Evolutionary conservation across 2,797 vertebrate species (phyloP).

Genomic region (Cossypha caffra): DNA sequence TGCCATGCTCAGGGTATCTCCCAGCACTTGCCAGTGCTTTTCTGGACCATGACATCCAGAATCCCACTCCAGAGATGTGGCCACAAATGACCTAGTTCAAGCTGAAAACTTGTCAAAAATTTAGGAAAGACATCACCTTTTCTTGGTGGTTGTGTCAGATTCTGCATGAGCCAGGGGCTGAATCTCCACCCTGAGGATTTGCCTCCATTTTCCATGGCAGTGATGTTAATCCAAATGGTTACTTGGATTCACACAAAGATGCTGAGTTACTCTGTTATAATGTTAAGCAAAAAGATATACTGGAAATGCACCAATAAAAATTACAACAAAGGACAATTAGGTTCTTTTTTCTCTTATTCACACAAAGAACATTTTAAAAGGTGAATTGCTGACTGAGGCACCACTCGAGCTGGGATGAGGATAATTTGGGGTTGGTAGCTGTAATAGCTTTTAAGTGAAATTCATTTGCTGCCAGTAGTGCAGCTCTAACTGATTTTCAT

Average conservation of each 20-base stretch:
- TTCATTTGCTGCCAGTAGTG: conserved; percentile 11
- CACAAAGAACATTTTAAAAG: conserved; percentile 33
- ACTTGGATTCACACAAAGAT: not conserved
- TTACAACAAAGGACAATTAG: not conserved
- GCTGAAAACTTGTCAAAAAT: not conserved
- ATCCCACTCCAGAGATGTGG: not conserved
- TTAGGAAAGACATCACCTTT: not conserved
- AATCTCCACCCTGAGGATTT: not conserved
- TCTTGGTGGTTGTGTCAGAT: not conserved
- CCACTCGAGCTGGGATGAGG: not conserved
- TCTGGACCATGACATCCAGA: not conserved
- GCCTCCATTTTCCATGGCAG: not conserved
- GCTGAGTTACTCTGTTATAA: not conserved
- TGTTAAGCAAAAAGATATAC: not conserved
- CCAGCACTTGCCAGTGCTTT: not conserved
- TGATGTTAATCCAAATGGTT: not conserved
- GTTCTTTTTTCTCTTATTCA: conserved; percentile 8
- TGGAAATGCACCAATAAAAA: conserved; percentile 20
- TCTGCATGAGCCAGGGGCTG: not conserved
- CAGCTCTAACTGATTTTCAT: conserved; percentile 25
- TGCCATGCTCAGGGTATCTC: not conserved
- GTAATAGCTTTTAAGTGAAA: conserved; percentile 31
- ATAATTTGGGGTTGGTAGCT: conserved; percentile 28
- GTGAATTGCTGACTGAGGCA: conserved; percentile 36
- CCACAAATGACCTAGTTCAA: not conserved